These are phyloP conservation scores for Siphlonurus alternatus DNA, from an alignment of 2,888 invertebrate species.

Conservation along the genomic window DNA sequence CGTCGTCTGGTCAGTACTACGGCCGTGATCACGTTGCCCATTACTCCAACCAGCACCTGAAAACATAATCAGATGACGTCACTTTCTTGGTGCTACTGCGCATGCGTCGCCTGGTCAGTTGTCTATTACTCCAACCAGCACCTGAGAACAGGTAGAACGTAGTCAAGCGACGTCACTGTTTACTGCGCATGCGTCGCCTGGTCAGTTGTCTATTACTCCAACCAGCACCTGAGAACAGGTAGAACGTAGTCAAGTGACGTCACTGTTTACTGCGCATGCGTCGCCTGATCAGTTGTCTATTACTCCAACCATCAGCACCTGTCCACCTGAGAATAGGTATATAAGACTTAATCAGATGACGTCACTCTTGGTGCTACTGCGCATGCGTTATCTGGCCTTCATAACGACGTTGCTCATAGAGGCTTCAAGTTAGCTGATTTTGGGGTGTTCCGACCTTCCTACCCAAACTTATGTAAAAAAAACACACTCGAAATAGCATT, in stretches of 20 bases:
- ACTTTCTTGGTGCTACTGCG: neutral
- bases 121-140: slow-evolving; percentile 48
- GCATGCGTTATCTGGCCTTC: slow-evolving; percentile 33
- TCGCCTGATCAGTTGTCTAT: slow-evolving; percentile 42
- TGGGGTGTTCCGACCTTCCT: too few species aligned
- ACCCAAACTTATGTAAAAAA: too few species aligned
- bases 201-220: slow-evolving; percentile 48
- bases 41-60: slow-evolving; percentile 40
- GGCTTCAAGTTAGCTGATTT: too few species aligned
- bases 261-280: slow-evolving; percentile 20
- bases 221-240: slow-evolving; percentile 32
- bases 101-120: slow-evolving; percentile 36
- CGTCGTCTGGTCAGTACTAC: slow-evolving; percentile 38
- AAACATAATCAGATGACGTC: slow-evolving; percentile 8
- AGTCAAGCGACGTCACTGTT: neutral
- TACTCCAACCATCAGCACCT: slow-evolving; percentile 46
- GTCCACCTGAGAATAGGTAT: too few species aligned
- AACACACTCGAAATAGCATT: too few species aligned
- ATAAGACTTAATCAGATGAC: neutral
- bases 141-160: slow-evolving; percentile 12
- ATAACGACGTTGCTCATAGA: too few species aligned
- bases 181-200: slow-evolving; percentile 27
- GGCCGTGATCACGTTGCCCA: slow-evolving; percentile 42
- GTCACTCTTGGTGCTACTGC: neutral
- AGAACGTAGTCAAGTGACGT: neutral